Evolutionary conservation across 2,797 vertebrate genomes (phyloP), one percentile per base, ranked within the genome.

Genomic region (Centropyge bicolor): DNA sequence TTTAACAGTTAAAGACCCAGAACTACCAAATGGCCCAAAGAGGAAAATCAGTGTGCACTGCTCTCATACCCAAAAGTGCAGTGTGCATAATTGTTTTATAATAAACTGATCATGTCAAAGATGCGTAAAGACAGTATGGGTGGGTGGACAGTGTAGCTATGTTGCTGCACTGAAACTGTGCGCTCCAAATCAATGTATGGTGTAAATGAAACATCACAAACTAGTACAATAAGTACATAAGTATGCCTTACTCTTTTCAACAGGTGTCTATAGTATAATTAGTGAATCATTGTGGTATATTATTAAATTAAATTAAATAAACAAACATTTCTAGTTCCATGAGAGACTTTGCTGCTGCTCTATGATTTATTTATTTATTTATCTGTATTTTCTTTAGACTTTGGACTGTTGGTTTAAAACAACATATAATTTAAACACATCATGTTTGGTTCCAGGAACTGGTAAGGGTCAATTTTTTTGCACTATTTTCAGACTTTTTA

Each of bases 1-100:
- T 90, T 89, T 80, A 88, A 85, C 83, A 84, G 80, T 78, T 89
- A 85, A 92, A 92, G 85, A 90, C 64, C 66, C 77, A 75, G 78
- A 88, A 81, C 70, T 62, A 84, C 70, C 68, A 89, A 88, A 81
- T 51, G 56, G 80, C 52, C 82, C 79, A 82, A 62, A 65, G 74
- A 84, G 74, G 49, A 70, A 80, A 89, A 83, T 85, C 66, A 61
- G 71, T 20, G 40, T 76, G 71, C 8, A 12, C 54, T 70, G 24
- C 55, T 87, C 46, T 76, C 61, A 41, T 31, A 78, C 43, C 62
- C 66, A 84, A 76, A 91, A 82, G 60, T 65, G 54, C 68, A 76
- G 62, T n/a, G 2, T 62, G 57, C 67, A n/a, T 74, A 84, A 87
- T 78, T 82, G 43, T 60, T 70, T 67, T 73, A 63, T 71, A 74